Base-by-base conservation (phyloP, 2,113 vertebrate genomes). In the Dicerorhinus sumatrensis region DNA sequence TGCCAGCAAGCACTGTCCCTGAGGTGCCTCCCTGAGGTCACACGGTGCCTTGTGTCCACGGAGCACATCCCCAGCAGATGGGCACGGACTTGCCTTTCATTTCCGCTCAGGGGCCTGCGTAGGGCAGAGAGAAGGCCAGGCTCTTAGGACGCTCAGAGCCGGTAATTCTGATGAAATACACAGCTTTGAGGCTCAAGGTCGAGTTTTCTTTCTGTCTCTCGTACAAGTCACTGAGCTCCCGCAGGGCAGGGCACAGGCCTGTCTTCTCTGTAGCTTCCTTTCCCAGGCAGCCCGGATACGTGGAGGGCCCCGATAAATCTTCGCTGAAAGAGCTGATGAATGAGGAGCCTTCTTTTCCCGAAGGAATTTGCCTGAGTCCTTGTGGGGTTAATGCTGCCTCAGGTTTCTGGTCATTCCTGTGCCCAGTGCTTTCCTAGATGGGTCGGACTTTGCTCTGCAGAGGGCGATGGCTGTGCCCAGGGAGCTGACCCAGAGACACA, bases 1-100 rank as follows among this genome's bases (percentile, higher is more conserved):
- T 3, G 62, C 39, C 8, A 12, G 33, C 0, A 1, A 42, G 56
- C 10, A 1, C 42, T 70, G 51, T 54, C 31, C 6, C 1, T 1
- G 5, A 29, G 20, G 51, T 5, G 16, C 7, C 18, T 17, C 65
- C 7, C 6, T 1, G 2, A 18, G 17, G 48, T 33, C 33, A 14
- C 3, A 9, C 17, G 51, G 17, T 31, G 3, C 56, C 42, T 67
- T 21, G 2, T 0, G 0, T 7, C n/a, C 12, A 2, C 14, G 54
- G 58, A 27, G 33, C 18, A 0, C 2, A 0, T 39, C 62, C 33
- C 36, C 0, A 0, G 10, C 7, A 3, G 2, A 17, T 4, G 65
- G 58, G 12, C 2, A 0, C 27, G 3, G 8, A 14, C 6, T 33
- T 10, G 23, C n/a, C n/a, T 21, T 62, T 18, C 3, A 9, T 23